These are phyloP conservation scores for Diglossa cyanea DNA, from an alignment of 2,797 vertebrate genomes.

Conservation along the genomic window DNA sequence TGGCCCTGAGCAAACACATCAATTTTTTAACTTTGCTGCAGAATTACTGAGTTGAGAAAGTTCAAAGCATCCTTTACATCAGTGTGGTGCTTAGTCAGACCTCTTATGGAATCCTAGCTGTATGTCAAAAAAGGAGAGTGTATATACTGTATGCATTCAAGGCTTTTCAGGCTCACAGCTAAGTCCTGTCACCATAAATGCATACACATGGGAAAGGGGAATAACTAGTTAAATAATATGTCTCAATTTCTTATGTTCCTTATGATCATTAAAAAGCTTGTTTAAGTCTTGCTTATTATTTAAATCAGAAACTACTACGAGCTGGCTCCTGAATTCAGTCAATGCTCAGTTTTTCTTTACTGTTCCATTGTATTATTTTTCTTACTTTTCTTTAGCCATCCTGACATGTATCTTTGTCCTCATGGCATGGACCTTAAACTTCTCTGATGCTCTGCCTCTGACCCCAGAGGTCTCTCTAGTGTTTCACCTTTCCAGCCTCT, in stretches of 20 bases:
- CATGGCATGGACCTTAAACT: rapidly evolving
- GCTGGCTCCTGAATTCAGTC: not conserved
- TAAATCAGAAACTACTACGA: not conserved
- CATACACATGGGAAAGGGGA: not conserved
- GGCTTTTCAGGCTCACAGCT: not conserved
- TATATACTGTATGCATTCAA: not conserved
- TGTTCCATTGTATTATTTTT: not conserved
- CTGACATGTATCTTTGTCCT: not conserved
- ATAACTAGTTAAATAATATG: rapidly evolving
- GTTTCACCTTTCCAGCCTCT: not conserved
- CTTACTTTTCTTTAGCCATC: not conserved
- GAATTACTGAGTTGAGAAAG: not conserved
- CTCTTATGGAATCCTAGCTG: not conserved
- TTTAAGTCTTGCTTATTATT: not conserved
- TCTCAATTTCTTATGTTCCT: not conserved
- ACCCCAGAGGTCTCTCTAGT: not conserved
- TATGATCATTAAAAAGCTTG: not conserved
- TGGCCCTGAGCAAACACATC: not conserved
- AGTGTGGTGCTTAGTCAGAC: not conserved
- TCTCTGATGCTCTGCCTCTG: not conserved
- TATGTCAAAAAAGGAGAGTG: not conserved
- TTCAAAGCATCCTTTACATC: not conserved
- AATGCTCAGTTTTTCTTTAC: not conserved
- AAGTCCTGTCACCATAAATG: not conserved
- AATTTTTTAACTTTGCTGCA: not conserved